Evolutionary conservation across 2,113 vertebrate species (phyloP).

Genomic region (Murina feae): DNA sequence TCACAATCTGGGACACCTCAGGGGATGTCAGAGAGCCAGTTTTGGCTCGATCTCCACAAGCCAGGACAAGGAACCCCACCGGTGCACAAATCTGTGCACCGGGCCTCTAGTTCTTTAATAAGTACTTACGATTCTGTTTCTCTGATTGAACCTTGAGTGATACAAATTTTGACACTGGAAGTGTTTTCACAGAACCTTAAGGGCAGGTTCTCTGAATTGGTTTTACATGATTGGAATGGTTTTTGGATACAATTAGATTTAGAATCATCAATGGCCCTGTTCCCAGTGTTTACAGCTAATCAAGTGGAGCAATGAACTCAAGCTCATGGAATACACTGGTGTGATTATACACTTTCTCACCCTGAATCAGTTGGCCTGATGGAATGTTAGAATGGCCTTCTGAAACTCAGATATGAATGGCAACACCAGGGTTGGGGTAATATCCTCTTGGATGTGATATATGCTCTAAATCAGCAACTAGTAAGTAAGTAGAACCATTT

Average conservation of each 20-base stretch:
- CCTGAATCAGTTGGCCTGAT: background rate
- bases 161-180: background rate
- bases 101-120: background rate
- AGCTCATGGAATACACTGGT: background rate
- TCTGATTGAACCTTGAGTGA: background rate
- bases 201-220: background rate
- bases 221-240: background rate
- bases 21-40: too few species aligned
- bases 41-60: too few species aligned
- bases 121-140: background rate
- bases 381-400: background rate
- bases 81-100: too few species aligned
- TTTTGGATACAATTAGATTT: background rate
- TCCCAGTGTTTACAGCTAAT: background rate
- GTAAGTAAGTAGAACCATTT: background rate
- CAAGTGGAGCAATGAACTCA: background rate
- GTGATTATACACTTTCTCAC: background rate
- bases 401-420: background rate
- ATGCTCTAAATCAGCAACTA: background rate
- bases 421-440: background rate
- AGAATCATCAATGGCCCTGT: background rate
- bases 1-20: too few species aligned
- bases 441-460: background rate
- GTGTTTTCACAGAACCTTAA: background rate
- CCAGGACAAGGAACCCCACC: too few species aligned